Percentiles rank a stretch among this genome's conserved stretches.
These are phyloP conservation scores for Archilochus colubris DNA, from an alignment of 2,113 vertebrate species.

Conservation along the genomic window DNA sequence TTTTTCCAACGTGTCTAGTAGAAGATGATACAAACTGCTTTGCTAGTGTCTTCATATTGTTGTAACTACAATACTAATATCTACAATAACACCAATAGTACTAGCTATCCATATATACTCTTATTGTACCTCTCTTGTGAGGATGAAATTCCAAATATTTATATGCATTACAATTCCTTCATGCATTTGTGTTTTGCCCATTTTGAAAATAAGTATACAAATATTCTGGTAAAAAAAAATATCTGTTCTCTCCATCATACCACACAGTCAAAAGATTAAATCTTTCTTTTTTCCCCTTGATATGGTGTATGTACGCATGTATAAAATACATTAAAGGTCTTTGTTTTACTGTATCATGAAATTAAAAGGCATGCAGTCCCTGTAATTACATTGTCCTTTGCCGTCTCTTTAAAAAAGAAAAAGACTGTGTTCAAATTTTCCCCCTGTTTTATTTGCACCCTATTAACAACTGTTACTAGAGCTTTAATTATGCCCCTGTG, in stretches of 20 bases:
- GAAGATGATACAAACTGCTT: background rate
- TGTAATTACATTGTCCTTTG: slow-evolving; percentile 83
- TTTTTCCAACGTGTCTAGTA: background rate
- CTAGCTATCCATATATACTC: slow-evolving; percentile 40
- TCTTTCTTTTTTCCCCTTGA: slow-evolving; percentile 66
- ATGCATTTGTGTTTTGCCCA: slow-evolving; percentile 70
- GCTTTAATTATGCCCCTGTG: slow-evolving; percentile 98
- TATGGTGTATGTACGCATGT: slow-evolving; percentile 25
- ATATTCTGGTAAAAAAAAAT: slow-evolving; percentile 76
- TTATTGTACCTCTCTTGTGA: slow-evolving; percentile 62
- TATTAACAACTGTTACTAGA: slow-evolving; percentile 99
- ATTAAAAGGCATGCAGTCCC: slow-evolving; percentile 77
- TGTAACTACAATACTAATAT: slow-evolving; percentile 46
- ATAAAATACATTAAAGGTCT: slow-evolving; percentile 67
- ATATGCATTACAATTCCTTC: slow-evolving; percentile 71
- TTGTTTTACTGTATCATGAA: slow-evolving; percentile 76
- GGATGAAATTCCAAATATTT: slow-evolving; percentile 76
- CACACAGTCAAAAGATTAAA: slow-evolving; percentile 72
- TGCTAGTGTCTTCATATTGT: slow-evolving; percentile 46
- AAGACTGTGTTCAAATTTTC: slow-evolving; percentile 82
- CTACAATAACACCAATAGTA: slow-evolving; percentile 23
- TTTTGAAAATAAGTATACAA: slow-evolving; percentile 79
- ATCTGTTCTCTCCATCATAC: slow-evolving; percentile 74
- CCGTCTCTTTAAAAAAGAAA: slow-evolving; percentile 76
- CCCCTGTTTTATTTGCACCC: slow-evolving; percentile 93